Base-by-base conservation (phyloP, 2,113 vertebrate species). In the pig (Sus scrofa) region DNA sequence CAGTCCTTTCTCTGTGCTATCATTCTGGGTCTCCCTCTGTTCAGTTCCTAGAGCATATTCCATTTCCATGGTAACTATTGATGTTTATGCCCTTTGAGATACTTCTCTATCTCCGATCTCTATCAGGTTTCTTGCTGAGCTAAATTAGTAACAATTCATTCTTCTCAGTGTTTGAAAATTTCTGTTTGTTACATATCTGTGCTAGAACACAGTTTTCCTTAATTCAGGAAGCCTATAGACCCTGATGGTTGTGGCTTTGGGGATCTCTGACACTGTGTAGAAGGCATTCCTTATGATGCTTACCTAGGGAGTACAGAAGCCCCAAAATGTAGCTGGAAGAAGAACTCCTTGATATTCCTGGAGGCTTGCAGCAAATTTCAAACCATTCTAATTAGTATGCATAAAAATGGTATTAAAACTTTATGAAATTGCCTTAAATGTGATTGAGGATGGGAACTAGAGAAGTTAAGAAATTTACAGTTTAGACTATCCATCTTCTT, bases 391-490 rank as follows among this genome's bases (percentile, higher is more conserved):
- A 34, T 60, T 19, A 26, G 9, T 87, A 82, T n/a, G 3, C 12
- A 2, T 84, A 78, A 54, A 71, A 20, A 63, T 56, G 2, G 1
- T 37, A 30, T 32, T 50, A 85, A 73, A 81, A 85, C 3, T 71
- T 15, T 32, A 3, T 77, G 6, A 32, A 73, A 50, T 54, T 91
- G 8, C 78, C 22, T 86, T 73, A 77, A 86, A 50, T 92, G 7
- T 91, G 27, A 67, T 13, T 67, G 11, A 70, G 65, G 19, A 96
- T 32, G 2, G 1, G 6, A 58, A 58, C 15, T 67, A 73, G 22
- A 71, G 9, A 67, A 44, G 13, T 79, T 88, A 74, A 94, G 24
- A 84, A n/a, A n/a, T n/a, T n/a, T n/a, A n/a, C n/a, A 68, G 70
- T 39, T 27, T 50, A 52, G 10, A 54, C 0, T 68, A 56, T 52